Percentiles rank a stretch among this genome's conserved stretches.
Evolutionary conservation across 2,113 vertebrate genomes (phyloP).

Genomic region (Himantopus leucocephalus): DNA sequence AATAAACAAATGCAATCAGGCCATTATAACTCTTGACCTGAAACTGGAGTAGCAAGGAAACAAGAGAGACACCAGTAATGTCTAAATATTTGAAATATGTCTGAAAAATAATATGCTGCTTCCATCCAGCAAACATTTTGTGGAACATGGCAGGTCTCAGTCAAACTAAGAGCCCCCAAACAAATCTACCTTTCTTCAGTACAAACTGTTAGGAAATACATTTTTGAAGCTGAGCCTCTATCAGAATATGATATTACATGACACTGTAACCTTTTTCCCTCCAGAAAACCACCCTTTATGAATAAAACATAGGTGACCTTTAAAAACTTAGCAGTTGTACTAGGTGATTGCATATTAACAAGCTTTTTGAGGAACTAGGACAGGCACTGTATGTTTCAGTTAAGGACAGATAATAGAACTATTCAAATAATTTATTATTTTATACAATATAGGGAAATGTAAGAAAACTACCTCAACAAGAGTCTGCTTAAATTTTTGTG

Average conservation of each 20-base stretch:
- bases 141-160: not conserved
- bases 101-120: not conserved
- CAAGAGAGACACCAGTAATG: not conserved
- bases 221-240: slow-evolving; percentile 74
- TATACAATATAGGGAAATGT: slow-evolving; percentile 68
- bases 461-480: slow-evolving; percentile 73
- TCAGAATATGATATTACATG: slow-evolving; percentile 85
- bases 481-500: slow-evolving; percentile 66
- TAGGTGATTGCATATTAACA: slow-evolving; percentile 88
- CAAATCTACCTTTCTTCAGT: slow-evolving; percentile 31
- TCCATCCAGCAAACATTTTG: not conserved
- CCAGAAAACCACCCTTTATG: slow-evolving; percentile 87
- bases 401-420: slow-evolving; percentile 82
- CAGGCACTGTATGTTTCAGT: slow-evolving; percentile 81
- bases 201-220: slow-evolving; percentile 66
- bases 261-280: slow-evolving; percentile 84
- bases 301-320: slow-evolving; percentile 88
- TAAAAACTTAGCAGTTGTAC: slow-evolving; percentile 87
- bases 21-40: not conserved
- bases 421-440: slow-evolving; percentile 83
- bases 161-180: slow-evolving; percentile 5
- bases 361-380: slow-evolving; percentile 85
- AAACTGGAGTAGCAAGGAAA: not conserved
- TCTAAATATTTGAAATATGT: not conserved
- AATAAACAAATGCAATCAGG: not conserved